Conservation (phyloP, 2,113 vertebrate species). For the Amblyopsis rosae region DNA sequence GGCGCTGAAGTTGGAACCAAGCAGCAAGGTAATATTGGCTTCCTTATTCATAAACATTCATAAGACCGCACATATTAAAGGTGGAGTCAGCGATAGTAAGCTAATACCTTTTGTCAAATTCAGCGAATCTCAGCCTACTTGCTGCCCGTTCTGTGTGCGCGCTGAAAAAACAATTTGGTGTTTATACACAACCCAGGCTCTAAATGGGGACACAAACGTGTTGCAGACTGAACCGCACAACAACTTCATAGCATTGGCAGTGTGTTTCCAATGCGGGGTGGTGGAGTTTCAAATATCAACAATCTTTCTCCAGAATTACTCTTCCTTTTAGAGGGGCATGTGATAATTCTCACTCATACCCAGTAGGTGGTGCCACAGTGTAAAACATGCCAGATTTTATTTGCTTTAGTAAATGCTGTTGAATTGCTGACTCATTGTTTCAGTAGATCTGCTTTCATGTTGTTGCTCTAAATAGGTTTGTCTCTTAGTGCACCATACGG, state of each 20-base stretch:
- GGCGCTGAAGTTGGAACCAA: constrained; percentile 92
- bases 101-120: no score
- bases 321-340: no score
- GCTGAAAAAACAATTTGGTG: no score
- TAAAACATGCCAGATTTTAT: constrained; percentile 20
- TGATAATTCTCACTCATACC: neutral
- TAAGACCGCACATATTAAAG: neutral
- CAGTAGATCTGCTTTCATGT: constrained; percentile 68
- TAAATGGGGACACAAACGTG: no score
- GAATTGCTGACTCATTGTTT: constrained; percentile 64
- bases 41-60: neutral
- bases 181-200: no score
- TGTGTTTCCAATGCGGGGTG: neutral
- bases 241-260: no score
- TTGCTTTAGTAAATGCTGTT: constrained; percentile 24
- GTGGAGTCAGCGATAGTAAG: neutral
- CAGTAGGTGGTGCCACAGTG: constrained; percentile 44
- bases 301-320: no score
- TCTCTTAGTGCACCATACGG: constrained; percentile 38
- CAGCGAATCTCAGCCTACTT: no score
- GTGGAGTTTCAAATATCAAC: neutral
- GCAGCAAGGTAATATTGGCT: constrained; percentile 84
- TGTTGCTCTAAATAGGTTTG: constrained; percentile 71
- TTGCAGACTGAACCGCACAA: no score
- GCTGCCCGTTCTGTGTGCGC: no score